Evolutionary conservation across 2,888 invertebrate species (phyloP).

Genomic region (Acanthococcus lagerstroemiae): DNA sequence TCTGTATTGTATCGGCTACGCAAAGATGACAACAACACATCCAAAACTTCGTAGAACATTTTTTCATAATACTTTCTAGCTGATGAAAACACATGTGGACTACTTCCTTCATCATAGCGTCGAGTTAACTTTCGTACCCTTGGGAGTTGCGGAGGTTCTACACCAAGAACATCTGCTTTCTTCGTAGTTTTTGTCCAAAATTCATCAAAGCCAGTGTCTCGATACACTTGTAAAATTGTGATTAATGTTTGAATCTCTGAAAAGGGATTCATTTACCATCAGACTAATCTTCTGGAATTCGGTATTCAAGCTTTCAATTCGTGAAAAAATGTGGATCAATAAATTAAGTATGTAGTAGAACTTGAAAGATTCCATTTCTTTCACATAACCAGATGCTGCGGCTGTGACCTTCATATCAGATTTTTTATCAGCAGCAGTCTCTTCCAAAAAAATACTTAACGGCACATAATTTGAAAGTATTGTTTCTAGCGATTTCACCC

Average conservation of each 20-base stretch:
- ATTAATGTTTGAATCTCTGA: neutral
- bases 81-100: conserved; percentile 4
- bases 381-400: neutral
- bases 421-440: neutral
- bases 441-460: neutral
- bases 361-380: neutral
- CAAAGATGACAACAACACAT: conserved; percentile 6
- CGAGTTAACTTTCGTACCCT: neutral
- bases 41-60: conserved; percentile 1
- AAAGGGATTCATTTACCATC: neutral
- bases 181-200: neutral
- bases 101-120: neutral
- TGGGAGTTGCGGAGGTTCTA: neutral
- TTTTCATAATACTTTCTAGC: conserved; percentile 8
- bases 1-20: conserved; percentile 1
- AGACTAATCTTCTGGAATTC: neutral
- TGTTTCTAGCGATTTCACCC: conserved; percentile 1
- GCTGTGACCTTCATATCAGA: neutral
- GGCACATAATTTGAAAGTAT: neutral
- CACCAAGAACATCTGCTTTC: too few species aligned
- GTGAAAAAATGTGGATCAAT: neutral
- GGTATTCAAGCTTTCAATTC: too few species aligned
- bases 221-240: neutral
- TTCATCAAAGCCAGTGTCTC: conserved; percentile 3
- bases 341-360: neutral